These are phyloP conservation scores for Petrocephalus zakoni DNA, from an alignment of 2,113 vertebrate species.

Conservation along the genomic window DNA sequence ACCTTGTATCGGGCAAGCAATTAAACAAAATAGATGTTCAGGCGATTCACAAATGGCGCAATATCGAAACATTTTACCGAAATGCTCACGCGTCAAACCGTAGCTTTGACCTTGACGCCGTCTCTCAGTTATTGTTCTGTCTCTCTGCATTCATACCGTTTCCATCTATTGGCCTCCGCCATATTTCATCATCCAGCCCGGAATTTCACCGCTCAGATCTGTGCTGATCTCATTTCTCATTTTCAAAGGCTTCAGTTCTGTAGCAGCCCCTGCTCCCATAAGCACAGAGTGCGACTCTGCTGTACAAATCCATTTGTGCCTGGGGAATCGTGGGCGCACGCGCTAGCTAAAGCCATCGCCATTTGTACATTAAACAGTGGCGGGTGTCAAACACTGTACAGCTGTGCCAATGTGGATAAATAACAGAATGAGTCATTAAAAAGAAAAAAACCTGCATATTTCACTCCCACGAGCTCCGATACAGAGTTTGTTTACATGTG, in stretches of 20 bases:
- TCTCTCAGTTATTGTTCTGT: not conserved
- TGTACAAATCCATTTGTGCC: not conserved
- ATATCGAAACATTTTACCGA: not conserved
- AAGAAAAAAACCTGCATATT: not conserved
- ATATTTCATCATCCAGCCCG: not conserved
- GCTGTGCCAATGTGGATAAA: not conserved
- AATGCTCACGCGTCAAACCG: not conserved
- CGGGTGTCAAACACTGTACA: not conserved
- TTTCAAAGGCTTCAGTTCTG: not conserved
- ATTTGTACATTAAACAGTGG: conserved; percentile 1
- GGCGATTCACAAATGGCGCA: not conserved
- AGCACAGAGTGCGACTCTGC: not conserved
- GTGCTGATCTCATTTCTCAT: not conserved
- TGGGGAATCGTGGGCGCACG: not conserved
- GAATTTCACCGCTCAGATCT: not conserved
- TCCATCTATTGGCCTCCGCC: not conserved
- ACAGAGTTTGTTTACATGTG: not conserved
- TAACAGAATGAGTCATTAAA: conserved; percentile 2
- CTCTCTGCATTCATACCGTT: not conserved
- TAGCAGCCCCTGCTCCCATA: not conserved
- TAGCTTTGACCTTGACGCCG: not conserved
- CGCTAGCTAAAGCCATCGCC: not conserved
- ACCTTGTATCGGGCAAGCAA: not conserved
- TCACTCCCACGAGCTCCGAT: not conserved
- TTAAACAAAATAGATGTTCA: not conserved